Conservation (phyloP, 2,888 invertebrate species). For the Cataglyphis albicans region DNA sequence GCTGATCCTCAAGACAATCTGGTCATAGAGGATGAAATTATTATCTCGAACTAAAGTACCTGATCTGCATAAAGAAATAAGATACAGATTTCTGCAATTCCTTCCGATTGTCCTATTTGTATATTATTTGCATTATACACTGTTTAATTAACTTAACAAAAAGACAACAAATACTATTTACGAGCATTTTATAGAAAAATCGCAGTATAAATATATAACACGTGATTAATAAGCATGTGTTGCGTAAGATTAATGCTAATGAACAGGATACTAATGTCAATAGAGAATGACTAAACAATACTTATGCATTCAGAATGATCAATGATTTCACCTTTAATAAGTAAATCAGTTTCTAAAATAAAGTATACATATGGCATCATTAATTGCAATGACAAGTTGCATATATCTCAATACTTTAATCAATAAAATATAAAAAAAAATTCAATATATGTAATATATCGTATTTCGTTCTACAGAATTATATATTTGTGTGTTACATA, state of each 20-base stretch:
- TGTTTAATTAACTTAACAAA: not conserved
- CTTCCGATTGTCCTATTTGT: not conserved
- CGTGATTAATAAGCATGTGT: not conserved
- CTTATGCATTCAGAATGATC: not conserved
- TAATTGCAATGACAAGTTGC: not conserved
- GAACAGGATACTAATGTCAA: no score
- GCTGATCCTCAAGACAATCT: constrained; percentile 16
- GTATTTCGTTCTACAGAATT: not conserved
- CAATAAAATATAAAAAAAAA: not conserved
- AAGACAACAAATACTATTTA: not conserved
- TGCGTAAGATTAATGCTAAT: not conserved
- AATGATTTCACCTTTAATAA: not conserved
- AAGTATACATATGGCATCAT: not conserved
- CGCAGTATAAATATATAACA: not conserved
- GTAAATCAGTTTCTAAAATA: not conserved
- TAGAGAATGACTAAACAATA: not conserved
- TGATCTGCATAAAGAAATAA: not conserved
- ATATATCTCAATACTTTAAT: not conserved
- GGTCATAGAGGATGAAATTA: not conserved
- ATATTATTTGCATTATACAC: not conserved
- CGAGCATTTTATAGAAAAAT: not conserved
- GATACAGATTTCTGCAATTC: not conserved
- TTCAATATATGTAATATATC: not conserved
- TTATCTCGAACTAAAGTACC: not conserved
- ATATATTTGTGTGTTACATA: not conserved